These are phyloP conservation scores for Plemyria rubiginata DNA, from an alignment of 2,888 invertebrate genomes.

Conservation along the genomic window DNA sequence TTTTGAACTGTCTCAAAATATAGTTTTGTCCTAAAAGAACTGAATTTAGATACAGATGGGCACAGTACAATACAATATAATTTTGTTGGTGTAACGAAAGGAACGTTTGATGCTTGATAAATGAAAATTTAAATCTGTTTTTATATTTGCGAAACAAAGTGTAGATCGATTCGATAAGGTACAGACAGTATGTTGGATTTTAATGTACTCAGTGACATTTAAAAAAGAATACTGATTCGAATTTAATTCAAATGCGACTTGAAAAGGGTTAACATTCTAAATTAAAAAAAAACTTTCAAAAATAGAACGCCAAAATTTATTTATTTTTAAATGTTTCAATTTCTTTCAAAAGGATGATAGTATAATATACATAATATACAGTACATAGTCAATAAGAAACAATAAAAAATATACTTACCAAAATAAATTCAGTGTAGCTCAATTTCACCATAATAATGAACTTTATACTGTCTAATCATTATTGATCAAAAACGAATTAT, in stretches of 20 bases:
- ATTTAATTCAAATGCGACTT: slow-evolving; percentile 5
- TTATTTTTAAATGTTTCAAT: no score
- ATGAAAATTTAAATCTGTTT: slow-evolving; percentile 73
- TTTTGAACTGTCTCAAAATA: slow-evolving; percentile 4
- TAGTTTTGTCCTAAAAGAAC: slow-evolving; percentile 23
- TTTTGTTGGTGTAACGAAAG: slow-evolving; percentile 67
- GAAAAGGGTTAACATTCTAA: no score
- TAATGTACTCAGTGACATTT: slow-evolving; percentile 37
- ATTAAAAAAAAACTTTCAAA: no score
- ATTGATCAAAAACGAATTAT: slow-evolving; percentile 19
- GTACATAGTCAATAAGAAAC: no score
- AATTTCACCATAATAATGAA: neutral
- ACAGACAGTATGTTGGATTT: slow-evolving; percentile 31
- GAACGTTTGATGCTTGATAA: slow-evolving; percentile 72
- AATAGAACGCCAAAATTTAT: no score
- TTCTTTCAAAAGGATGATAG: no score
- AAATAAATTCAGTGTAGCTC: neutral
- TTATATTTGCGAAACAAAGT: slow-evolving; percentile 61
- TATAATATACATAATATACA: no score
- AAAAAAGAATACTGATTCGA: slow-evolving; percentile 31
- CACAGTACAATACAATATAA: slow-evolving; percentile 70
- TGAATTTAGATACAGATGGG: slow-evolving; percentile 52
- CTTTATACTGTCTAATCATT: slow-evolving; percentile 1
- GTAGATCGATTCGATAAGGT: slow-evolving; percentile 56
- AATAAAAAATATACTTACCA: no score